Conservation (phyloP, 2,888 invertebrate genomes). For the Keiferia lycopersicella region DNA sequence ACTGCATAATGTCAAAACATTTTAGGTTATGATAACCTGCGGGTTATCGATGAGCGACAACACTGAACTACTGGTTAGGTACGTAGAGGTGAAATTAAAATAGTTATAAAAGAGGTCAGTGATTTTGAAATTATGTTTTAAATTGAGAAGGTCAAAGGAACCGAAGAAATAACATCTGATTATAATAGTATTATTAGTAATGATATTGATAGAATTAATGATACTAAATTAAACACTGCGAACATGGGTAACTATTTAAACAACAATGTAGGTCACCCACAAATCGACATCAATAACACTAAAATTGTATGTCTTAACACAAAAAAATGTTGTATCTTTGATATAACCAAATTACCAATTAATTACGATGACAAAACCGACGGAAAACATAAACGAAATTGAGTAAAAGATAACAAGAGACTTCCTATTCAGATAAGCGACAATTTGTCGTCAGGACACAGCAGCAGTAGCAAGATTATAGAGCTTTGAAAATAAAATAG, state of each 20-base stretch:
- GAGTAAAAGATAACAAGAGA: constrained; percentile 62
- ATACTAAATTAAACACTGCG: background rate
- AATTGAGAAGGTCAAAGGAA: background rate
- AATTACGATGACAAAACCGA: background rate
- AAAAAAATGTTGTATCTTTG: background rate
- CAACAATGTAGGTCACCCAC: background rate
- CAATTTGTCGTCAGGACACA: constrained; percentile 35
- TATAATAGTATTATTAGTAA: background rate
- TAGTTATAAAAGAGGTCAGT: background rate
- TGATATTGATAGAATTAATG: background rate
- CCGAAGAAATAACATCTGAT: background rate
- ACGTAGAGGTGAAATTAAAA: background rate
- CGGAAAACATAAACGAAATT: constrained; percentile 41
- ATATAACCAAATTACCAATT: background rate
- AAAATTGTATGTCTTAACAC: background rate
- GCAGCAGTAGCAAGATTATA: background rate
- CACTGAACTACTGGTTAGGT: constrained; percentile 3
- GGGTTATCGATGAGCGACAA: constrained; percentile 16
- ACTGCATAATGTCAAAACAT: constrained; percentile 35
- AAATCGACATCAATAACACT: too few relatives aligned
- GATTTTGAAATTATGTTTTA: background rate
- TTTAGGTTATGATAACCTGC: constrained; percentile 51
- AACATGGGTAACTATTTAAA: background rate
- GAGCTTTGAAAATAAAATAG: background rate
- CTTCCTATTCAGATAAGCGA: constrained; percentile 67